Conservation (phyloP, 2,888 invertebrate species). For the Andrena camellia region DNA sequence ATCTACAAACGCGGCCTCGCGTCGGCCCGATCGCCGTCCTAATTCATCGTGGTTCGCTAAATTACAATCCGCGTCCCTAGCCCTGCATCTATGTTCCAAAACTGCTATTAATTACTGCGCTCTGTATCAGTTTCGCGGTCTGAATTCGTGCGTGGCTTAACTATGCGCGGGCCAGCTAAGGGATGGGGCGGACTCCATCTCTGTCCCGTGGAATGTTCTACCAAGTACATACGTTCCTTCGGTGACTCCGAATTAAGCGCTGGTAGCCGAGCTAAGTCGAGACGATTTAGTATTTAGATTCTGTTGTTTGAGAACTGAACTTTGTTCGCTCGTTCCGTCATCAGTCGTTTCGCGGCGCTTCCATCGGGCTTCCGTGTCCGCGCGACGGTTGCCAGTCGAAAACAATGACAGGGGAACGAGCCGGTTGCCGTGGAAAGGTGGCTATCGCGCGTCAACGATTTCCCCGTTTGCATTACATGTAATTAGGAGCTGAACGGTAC, state of each 20-base stretch:
- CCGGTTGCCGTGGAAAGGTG: slow-evolving; percentile 3
- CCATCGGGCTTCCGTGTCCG: slow-evolving; percentile 20
- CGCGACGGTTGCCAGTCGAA: slow-evolving; percentile 37
- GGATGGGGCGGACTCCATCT: too few relatives aligned
- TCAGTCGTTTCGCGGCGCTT: slow-evolving; percentile 33
- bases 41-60: neutral
- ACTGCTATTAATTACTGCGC: too few relatives aligned
- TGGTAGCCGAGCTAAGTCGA: too few relatives aligned
- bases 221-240: too few relatives aligned
- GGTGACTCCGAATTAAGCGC: too few relatives aligned
- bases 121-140: too few relatives aligned
- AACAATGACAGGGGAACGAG: slow-evolving; percentile 26
- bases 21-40: neutral
- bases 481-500: slow-evolving; percentile 71
- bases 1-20: neutral
- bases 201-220: too few relatives aligned
- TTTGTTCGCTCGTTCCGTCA: slow-evolving; percentile 8
- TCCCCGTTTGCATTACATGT: slow-evolving; percentile 69
- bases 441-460: slow-evolving; percentile 53
- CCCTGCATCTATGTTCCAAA: neutral
- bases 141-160: too few relatives aligned
- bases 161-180: too few relatives aligned
- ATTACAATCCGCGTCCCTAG: neutral
- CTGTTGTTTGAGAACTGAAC: slow-evolving; percentile 29
- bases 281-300: too few relatives aligned